These are phyloP conservation scores for Anastrepha obliqua DNA, from an alignment of 1,140 invertebrate species.

Conservation along the genomic window DNA sequence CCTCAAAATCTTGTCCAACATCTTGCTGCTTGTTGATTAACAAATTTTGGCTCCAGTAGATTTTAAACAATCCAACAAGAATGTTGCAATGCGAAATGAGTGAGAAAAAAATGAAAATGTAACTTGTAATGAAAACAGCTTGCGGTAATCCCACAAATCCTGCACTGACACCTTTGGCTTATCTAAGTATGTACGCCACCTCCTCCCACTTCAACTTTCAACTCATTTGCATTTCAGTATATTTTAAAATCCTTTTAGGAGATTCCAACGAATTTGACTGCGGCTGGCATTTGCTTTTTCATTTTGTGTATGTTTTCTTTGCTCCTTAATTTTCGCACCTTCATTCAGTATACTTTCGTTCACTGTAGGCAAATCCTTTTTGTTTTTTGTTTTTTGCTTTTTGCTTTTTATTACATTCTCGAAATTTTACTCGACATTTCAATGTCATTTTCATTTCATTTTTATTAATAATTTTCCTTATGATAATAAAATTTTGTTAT, in stretches of 20 bases:
- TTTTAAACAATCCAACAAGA: background rate
- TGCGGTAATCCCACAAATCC: slow-evolving; percentile 20
- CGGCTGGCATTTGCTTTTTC: background rate
- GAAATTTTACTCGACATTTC: slow-evolving; percentile 34
- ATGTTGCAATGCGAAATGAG: background rate
- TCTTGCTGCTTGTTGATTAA: background rate
- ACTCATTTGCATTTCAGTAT: background rate
- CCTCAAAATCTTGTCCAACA: background rate
- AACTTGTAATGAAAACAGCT: slow-evolving; percentile 22
- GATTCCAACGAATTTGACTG: background rate
- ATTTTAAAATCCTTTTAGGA: background rate
- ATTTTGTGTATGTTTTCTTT: background rate
- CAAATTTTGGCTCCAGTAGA: background rate
- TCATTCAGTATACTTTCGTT: background rate
- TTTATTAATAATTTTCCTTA: slow-evolving; percentile 47
- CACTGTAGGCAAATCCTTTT: slow-evolving; percentile 28
- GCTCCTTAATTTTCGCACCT: background rate
- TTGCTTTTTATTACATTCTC: background rate
- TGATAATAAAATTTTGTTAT: slow-evolving; percentile 49
- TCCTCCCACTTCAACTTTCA: background rate
- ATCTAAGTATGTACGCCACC: background rate
- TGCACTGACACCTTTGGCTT: background rate
- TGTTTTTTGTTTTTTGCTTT: background rate
- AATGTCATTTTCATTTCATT: slow-evolving; percentile 39
- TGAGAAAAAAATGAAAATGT: background rate